Evolutionary conservation across 1,140 invertebrate species (phyloP).

Genomic region (Campoletis sonorensis): DNA sequence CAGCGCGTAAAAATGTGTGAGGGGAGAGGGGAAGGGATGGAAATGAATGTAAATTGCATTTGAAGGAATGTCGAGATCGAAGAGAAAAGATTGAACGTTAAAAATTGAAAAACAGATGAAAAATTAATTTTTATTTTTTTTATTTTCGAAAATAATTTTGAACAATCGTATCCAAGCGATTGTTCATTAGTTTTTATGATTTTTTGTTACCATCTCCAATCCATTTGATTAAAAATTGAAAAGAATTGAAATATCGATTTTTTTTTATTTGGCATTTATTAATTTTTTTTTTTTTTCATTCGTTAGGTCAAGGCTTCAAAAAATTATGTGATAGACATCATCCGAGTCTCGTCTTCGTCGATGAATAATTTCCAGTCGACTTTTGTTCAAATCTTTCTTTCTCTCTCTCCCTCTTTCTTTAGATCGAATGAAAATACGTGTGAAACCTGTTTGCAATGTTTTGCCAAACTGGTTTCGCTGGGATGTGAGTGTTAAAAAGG

Average conservation of each 20-base stretch:
- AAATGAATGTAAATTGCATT: not conserved
- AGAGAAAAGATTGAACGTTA: not conserved
- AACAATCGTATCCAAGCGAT: no score
- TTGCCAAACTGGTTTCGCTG: constrained; percentile 2
- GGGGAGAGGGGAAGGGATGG: not conserved
- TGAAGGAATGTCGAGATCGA: not conserved
- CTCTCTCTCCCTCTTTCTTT: not conserved
- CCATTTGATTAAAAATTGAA: no score
- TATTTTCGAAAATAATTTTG: not conserved
- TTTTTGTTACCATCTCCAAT: no score
- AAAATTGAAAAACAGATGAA: not conserved
- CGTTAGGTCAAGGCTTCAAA: not conserved
- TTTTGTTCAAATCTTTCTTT: not conserved
- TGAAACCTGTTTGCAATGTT: constrained; percentile 6
- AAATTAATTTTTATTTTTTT: not conserved
- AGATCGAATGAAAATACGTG: not conserved
- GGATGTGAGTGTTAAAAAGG: not conserved
- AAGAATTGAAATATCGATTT: not conserved
- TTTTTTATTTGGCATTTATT: not conserved
- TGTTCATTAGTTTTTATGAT: no score
- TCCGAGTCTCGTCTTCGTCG: not conserved
- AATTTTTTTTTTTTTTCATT: not conserved
- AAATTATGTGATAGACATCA: not conserved
- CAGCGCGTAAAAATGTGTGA: not conserved
- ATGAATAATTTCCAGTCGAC: not conserved